Evolutionary conservation across 1,140 invertebrate species (phyloP).

Genomic region (Eueides isabella): DNA sequence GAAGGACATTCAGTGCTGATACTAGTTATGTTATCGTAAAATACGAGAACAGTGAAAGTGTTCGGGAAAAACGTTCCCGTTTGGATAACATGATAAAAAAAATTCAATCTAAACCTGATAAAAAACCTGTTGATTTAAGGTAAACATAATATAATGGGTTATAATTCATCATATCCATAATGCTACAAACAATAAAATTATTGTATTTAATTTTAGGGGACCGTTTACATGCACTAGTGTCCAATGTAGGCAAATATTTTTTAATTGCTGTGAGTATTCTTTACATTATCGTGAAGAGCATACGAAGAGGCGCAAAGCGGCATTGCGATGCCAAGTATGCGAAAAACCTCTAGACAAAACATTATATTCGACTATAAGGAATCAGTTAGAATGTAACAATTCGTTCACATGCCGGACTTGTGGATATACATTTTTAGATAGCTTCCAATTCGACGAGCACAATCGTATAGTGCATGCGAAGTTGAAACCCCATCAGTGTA

Average conservation of each 20-base stretch:
- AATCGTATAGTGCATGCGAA: slow-evolving; percentile 80
- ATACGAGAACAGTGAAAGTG: slow-evolving; percentile 52
- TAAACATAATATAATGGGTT: slow-evolving; percentile 29
- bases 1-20: slow-evolving; percentile 51
- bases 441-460: slow-evolving; percentile 75
- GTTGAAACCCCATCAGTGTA: slow-evolving; percentile 73
- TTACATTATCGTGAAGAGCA: slow-evolving; percentile 75
- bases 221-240: slow-evolving; percentile 74
- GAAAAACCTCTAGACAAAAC: slow-evolving; percentile 72
- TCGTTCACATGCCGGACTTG: slow-evolving; percentile 70
- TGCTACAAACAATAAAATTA: not conserved
- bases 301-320: slow-evolving; percentile 71
- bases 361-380: slow-evolving; percentile 39
- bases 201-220: slow-evolving; percentile 51
- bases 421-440: slow-evolving; percentile 73
- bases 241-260: slow-evolving; percentile 71
- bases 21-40: slow-evolving; percentile 64
- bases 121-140: slow-evolving; percentile 68
- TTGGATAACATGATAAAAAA: slow-evolving; percentile 51
- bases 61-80: slow-evolving; percentile 47
- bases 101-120: slow-evolving; percentile 52
- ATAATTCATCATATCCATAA: not conserved
- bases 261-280: slow-evolving; percentile 78
- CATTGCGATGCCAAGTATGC: slow-evolving; percentile 77
- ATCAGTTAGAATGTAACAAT: slow-evolving; percentile 35